Evolutionary conservation across 1,140 invertebrate genomes (phyloP), one percentile per base, ranked within the genome.

Genomic region (Papilio machaon): DNA sequence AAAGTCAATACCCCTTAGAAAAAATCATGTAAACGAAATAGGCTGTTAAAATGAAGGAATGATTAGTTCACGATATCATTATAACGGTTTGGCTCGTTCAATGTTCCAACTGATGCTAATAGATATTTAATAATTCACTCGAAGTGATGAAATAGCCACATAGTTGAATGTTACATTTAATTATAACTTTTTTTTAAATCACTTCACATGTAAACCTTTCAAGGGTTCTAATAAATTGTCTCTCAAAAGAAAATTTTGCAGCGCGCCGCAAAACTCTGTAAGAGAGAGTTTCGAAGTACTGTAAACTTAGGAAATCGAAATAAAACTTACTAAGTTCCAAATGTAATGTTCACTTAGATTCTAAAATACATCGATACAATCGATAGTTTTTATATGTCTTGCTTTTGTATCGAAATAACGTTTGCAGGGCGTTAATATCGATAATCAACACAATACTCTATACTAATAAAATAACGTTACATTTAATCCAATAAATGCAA

Each of bases 1-100:
- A 67, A 58, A 82, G 81, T 82, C 81, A 82, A 82, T 60, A 82
- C 74, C 81, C 81, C 70, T 19, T 75, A 80, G 47, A 46, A 78
- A 80, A 73, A 46, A 67, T 79, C 60, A 77, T 82, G 58, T 19
- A 49, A 77, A 47, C 75, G 67, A 23, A 81, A 78, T 78, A 78
- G 80, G 60, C 80, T 52, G 38, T 75, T 73, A 35, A 76, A 54
- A 76, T 54, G 47, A 17, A 49, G 74, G 49, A 76, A 76, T 47
- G 46, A 15, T 47, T 54, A 52, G 46, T 49, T 75, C 74, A 46
- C 73, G 19, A 47, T 70, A 70, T 70, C 64, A 70, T 70, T 70
- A 70, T 70, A 70, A 70, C 64, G 30, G 64, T 70, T 70, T 38
- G 30, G 11, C 23, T 70, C 64, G 64, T 70, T 70, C 64, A 70